A percentile compares a stretch with the other conserved stretches of the same genome.
Conservation (phyloP, 1,140 invertebrate genomes). For the Nylanderia fulva region DNA sequence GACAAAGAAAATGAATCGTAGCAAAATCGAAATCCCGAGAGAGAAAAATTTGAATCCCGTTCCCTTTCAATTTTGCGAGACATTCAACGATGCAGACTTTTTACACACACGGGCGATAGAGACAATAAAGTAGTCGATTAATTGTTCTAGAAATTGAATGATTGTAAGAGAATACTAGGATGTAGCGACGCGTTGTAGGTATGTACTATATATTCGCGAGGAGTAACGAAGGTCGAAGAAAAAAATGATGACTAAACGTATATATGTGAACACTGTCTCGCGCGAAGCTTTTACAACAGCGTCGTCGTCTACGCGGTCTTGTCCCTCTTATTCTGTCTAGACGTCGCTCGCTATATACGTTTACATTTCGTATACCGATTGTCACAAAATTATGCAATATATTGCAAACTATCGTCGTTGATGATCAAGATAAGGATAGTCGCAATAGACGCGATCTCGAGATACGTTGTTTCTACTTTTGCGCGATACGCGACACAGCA, state of each 20-base stretch:
- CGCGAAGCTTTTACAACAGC: not conserved
- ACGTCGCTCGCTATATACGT: conserved; percentile 64
- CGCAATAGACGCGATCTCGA: not conserved
- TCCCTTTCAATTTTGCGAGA: not conserved
- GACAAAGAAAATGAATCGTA: not conserved
- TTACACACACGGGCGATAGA: no score
- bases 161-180: not conserved
- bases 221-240: conserved; percentile 9
- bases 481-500: not conserved
- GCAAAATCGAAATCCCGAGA: not conserved
- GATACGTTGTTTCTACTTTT: not conserved
- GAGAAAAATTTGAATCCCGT: not conserved
- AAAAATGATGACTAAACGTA: conserved; percentile 34
- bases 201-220: conserved; percentile 19
- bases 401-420: not conserved
- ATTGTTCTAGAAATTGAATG: no score
- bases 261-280: conserved; percentile 18
- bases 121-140: no score
- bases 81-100: no score
- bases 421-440: not conserved
- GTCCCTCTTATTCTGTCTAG: conserved; percentile 72
- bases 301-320: conserved; percentile 65
- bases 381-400: no score
- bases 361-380: conserved; percentile 33
- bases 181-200: not conserved